Base-by-base conservation (phyloP, 2,797 vertebrate genomes). In the Holocentrus rufus region DNA sequence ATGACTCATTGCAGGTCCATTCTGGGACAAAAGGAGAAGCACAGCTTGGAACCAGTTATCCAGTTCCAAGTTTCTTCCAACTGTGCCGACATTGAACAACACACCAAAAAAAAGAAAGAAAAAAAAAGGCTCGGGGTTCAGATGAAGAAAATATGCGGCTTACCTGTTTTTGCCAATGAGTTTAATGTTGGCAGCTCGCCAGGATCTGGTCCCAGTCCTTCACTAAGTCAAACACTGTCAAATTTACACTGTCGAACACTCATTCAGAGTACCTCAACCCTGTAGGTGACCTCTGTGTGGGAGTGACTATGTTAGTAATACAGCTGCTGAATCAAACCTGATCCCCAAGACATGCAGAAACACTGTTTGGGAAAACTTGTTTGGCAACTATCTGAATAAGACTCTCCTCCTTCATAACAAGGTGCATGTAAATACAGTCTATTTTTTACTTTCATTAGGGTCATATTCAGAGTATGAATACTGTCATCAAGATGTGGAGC, bases 251-350 rank as follows among this genome's bases (percentile, higher is more conserved):
- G 4, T 1, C 70, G 44, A 65, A 57, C 47, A 52, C 50, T 68
- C 49, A 39, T 7, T 60, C 30, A 53, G 65, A 50, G 27, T 44
- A 46, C 68, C 79, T 77, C 10, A 57, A 52, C 49, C 68, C 25
- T 36, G 56, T 30, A 66, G 56, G 77, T 55, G 58, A 76, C 49
- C n/a, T 50, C 47, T 42, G 55, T 47, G 54, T 65, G 65, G 1
- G 15, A 65, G 65, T 77, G 56, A 55, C 60, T 34, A 27, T 60
- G 72, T 42, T 42, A 14, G 39, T 11, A 44, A 3, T 44, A 14
- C 42, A 44, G 42, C 13, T 44, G 42, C 14, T 5, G 36, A 39
- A 11, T 11, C 36, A 44, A 13, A 44, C 13, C 11, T 39, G 36
- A 1, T 39, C 36, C 36, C 36, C 36, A 11, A 39, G 36, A 39